Evolutionary conservation across 2,113 vertebrate genomes (phyloP), one percentile per base, ranked within the genome.

Genomic region (Leptobrachium ailaonicum): DNA sequence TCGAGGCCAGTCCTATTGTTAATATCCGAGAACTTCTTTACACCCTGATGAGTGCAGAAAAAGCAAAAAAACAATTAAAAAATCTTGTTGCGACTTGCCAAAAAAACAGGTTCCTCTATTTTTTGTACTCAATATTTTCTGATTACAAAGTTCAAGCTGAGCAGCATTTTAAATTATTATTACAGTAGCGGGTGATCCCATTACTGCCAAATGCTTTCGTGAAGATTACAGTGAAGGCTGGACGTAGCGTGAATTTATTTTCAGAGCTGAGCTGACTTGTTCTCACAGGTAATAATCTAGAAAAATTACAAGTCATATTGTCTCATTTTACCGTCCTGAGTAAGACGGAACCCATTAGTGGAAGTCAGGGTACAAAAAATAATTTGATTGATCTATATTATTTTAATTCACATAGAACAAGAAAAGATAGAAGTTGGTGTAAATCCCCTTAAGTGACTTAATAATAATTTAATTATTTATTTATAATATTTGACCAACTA

Each of bases 141-240:
- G 71, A 80, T 80, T 73, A 68, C 62, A 73, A 42, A 80, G 71
- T 73, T 80, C 78, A 66, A 71, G 50, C 78, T 80, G 78, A 80
- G 78, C 78, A 74, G 78, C 78, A 74, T 74, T 80, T 80, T n/a
- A n/a, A 53, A 80, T 67, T 80, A 74, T 80, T 80, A 80, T 80
- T 73, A 73, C 78, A 73, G 78, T 67, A 66, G 71, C 6, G 63
- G 78, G 78, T 74, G 78, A 73, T 71, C 50, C 60, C 63, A 62
- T 80, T 40, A 58, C 66, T 67, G 62, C 62, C 62, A 41, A 47
- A 67, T 56, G 63, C 77, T 80, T 80, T 74, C 78, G 67, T 73
- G 71, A 72, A 74, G 77, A 80, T 67, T 72, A 66, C 62, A 73
- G 62, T 45, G 13, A 64, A 73, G 58, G 20, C 66, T 79, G 63